phyloP scores from a whole-genome alignment of 2,888 invertebrate genomes.

The Tetrapedia diversipes region DNA sequence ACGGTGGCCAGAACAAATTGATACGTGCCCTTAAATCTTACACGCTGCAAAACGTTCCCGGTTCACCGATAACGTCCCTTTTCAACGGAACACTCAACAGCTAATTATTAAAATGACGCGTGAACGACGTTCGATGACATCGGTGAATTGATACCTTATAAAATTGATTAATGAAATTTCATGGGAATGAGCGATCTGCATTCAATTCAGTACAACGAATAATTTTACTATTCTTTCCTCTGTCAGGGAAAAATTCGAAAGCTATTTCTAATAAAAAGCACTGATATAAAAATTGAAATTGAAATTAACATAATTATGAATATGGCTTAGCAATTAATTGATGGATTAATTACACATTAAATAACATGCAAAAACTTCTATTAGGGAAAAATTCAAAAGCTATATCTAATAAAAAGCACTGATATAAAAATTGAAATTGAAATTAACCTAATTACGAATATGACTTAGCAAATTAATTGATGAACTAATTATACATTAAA shows the following conservation, averaged over 20 bases:
- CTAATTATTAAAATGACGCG: neutral
- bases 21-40: slow-evolving; percentile 25
- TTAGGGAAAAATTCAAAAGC: too few relatives aligned
- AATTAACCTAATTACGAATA: too few relatives aligned
- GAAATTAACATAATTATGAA: too few relatives aligned
- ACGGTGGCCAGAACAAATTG: slow-evolving; percentile 32
- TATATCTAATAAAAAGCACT: too few relatives aligned
- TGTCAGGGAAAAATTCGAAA: neutral
- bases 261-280: too few relatives aligned
- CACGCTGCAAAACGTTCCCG: slow-evolving; percentile 15
- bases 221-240: neutral
- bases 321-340: too few relatives aligned
- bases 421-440: too few relatives aligned
- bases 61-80: slow-evolving; percentile 17
- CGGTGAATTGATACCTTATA: neutral
- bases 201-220: neutral
- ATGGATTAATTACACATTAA: too few relatives aligned
- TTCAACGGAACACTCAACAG: neutral
- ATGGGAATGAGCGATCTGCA: neutral
- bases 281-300: too few relatives aligned
- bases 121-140: neutral
- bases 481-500: too few relatives aligned
- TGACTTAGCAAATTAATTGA: too few relatives aligned
- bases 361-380: too few relatives aligned
- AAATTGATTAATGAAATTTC: slow-evolving; percentile 18